Percentiles rank a stretch among this genome's conserved stretches.
These are phyloP conservation scores for Cataglyphis altisquamis DNA, from an alignment of 2,888 invertebrate species.

Conservation along the genomic window DNA sequence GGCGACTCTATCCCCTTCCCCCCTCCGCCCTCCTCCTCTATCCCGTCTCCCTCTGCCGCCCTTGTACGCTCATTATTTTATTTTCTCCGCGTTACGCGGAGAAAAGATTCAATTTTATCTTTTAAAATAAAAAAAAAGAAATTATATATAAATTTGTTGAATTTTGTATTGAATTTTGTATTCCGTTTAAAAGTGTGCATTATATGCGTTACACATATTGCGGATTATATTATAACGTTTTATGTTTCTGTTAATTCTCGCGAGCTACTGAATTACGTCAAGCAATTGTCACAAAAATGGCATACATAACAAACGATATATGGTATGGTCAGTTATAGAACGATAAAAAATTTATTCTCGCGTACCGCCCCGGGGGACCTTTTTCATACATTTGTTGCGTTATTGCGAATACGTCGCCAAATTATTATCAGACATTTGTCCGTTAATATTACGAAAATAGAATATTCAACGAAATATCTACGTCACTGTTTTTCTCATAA, in stretches of 20 bases:
- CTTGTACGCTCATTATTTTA: neutral
- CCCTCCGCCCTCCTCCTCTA: neutral
- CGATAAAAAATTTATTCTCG: slow-evolving; percentile 50
- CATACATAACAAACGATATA: neutral
- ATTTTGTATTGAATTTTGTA: neutral
- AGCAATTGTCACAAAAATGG: slow-evolving; percentile 17
- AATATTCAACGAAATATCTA: slow-evolving; percentile 52
- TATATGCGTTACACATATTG: neutral
- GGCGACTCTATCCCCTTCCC: neutral
- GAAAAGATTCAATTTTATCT: neutral
- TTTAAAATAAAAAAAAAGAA: neutral
- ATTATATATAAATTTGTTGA: neutral
- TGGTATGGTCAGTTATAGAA: slow-evolving; percentile 20
- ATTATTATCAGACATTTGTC: slow-evolving; percentile 46
- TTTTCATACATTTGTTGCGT: slow-evolving; percentile 17
- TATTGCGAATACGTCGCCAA: slow-evolving; percentile 39
- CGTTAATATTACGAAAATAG: slow-evolving; percentile 41
- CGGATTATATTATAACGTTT: neutral
- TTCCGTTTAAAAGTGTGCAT: neutral
- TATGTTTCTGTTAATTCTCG: slow-evolving; percentile 32
- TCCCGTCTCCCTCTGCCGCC: neutral
- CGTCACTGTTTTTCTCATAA: slow-evolving; percentile 52
- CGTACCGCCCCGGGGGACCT: neutral
- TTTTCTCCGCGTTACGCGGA: neutral
- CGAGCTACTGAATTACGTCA: slow-evolving; percentile 38